Percentiles rank a stretch among this genome's conserved stretches.
Evolutionary conservation across 2,797 vertebrate species (phyloP).

Genomic region (Sebastes steindachneri): DNA sequence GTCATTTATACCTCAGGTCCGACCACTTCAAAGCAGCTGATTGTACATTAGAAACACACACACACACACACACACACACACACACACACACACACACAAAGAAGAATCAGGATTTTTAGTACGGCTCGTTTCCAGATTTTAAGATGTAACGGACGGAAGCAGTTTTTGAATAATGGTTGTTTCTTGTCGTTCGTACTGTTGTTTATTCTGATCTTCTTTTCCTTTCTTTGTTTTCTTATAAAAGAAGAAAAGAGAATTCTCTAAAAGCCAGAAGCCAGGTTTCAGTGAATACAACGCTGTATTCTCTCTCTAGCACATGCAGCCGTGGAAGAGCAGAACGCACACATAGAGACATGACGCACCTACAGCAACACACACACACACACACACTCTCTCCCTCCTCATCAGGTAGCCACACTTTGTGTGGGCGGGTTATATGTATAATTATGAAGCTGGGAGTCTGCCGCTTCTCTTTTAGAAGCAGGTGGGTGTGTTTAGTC

Average conservation of each 20-base stretch:
- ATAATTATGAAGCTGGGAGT: conserved; percentile 76
- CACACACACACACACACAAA: conserved; percentile 24
- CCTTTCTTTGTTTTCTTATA: conserved; percentile 42
- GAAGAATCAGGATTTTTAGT: conserved; percentile 81
- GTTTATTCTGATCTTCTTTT: conserved; percentile 44
- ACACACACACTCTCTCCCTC: conserved; percentile 35
- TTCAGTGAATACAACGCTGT: conserved; percentile 73
- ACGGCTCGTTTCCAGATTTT: conserved; percentile 71
- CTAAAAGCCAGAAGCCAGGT: conserved; percentile 70
- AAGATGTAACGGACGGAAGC: conserved; percentile 60
- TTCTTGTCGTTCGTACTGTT: conserved; percentile 52
- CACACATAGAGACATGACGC: conserved; percentile 36
- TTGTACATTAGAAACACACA: conserved; percentile 74
- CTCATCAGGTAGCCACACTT: conserved; percentile 77
- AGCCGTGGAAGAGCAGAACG: conserved; percentile 62
- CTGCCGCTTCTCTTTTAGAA: conserved; percentile 73
- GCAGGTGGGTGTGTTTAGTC: conserved; percentile 72
- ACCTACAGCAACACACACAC: conserved; percentile 37
- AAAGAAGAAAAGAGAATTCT: conserved; percentile 43
- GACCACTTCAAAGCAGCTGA: conserved; percentile 84
- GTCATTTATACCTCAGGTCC: conserved; percentile 86
- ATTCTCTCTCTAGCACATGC: conserved; percentile 74
- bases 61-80: conserved; percentile 23
- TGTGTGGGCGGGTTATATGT: conserved; percentile 73
- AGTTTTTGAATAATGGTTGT: conserved; percentile 62